These are phyloP conservation scores for Plagodis pulveraria DNA, from an alignment of 2,888 invertebrate genomes.

Conservation along the genomic window DNA sequence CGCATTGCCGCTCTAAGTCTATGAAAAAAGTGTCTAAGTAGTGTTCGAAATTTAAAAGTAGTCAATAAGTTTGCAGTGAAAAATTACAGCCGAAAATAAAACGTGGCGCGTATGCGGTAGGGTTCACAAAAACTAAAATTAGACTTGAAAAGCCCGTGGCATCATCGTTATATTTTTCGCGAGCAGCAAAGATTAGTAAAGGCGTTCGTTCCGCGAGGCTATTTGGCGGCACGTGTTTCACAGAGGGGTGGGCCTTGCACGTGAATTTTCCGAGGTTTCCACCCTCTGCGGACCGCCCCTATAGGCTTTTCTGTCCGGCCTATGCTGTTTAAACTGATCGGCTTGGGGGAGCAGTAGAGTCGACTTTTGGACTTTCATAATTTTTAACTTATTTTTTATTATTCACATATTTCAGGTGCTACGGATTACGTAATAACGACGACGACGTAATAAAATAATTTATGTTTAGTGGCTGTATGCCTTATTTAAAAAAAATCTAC, in stretches of 20 bases:
- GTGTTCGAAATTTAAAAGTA: neutral
- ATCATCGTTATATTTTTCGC: constrained; percentile 60
- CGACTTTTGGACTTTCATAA: constrained; percentile 30
- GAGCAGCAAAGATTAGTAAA: constrained; percentile 78
- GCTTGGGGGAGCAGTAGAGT: constrained; percentile 65
- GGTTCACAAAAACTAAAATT: constrained; percentile 49
- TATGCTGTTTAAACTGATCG: constrained; percentile 83
- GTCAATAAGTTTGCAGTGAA: neutral
- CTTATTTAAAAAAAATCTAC: no score
- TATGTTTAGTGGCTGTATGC: no score
- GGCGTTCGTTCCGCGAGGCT: constrained; percentile 77
- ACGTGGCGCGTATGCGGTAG: constrained; percentile 3
- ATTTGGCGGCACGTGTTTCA: constrained; percentile 80
- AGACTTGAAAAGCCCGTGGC: constrained; percentile 50
- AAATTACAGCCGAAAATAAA: constrained; percentile 1
- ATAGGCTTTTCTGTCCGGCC: constrained; percentile 85
- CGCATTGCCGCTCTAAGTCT: no score
- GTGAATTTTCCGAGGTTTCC: constrained; percentile 85
- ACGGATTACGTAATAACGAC: no score
- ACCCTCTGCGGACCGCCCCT: constrained; percentile 84
- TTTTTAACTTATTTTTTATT: neutral
- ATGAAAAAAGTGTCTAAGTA: no score
- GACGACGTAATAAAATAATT: no score
- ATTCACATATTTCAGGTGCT: no score
- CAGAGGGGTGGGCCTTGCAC: constrained; percentile 78